Evolutionary conservation across 1,140 invertebrate genomes (phyloP).

Genomic region (Littorina saxatilis): DNA sequence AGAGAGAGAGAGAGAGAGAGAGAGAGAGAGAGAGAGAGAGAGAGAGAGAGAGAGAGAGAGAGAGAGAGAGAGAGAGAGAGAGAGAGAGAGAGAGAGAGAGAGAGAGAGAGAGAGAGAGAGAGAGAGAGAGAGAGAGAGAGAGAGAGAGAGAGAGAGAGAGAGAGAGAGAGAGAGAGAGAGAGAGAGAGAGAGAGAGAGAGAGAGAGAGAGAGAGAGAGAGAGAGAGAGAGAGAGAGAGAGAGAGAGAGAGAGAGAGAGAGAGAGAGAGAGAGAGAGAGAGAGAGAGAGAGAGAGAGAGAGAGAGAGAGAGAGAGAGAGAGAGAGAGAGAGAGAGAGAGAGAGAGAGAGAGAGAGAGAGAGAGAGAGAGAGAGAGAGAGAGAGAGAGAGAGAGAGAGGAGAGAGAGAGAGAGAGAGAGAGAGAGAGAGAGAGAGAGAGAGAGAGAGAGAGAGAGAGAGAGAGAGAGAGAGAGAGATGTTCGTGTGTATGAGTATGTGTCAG

Average conservation of each 20-base stretch:
- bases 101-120: not conserved
- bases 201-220: slow-evolving; percentile 22
- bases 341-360: not conserved
- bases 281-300: not conserved
- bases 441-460: not conserved
- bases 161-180: not conserved
- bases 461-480: no score
- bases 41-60: no score
- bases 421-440: not conserved
- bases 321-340: not conserved
- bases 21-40: no score
- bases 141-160: not conserved
- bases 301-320: not conserved
- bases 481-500: no score
- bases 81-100: no score
- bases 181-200: slow-evolving; percentile 11
- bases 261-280: slow-evolving; percentile 16
- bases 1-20: no score
- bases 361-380: not conserved
- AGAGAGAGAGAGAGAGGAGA: not conserved
- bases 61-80: no score
- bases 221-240: slow-evolving; percentile 13
- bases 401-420: not conserved
- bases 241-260: not conserved
- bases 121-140: not conserved